A percentile compares a stretch with the other conserved stretches of the same genome.
Evolutionary conservation across 2,888 invertebrate genomes (phyloP).

Genomic region (Eustalomyia histrio): DNA sequence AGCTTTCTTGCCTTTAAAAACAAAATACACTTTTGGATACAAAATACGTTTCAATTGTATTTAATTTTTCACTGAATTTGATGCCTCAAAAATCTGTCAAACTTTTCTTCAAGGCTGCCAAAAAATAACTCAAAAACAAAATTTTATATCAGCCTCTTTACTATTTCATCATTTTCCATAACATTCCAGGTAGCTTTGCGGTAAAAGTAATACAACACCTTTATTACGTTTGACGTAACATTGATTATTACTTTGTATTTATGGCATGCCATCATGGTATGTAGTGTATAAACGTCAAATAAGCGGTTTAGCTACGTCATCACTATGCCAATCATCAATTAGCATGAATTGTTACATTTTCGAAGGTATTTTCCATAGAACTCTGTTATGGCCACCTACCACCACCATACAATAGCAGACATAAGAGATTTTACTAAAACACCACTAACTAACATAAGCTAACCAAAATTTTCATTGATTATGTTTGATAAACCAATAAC

Average conservation of each 20-base stretch:
- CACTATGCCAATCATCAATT: slow-evolving; percentile 77
- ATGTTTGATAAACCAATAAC: slow-evolving; percentile 34
- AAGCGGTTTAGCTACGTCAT: slow-evolving; percentile 54
- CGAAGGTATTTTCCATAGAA: slow-evolving; percentile 53
- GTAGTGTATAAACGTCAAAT: slow-evolving; percentile 11
- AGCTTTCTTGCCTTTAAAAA: too few species aligned
- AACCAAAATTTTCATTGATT: slow-evolving; percentile 10
- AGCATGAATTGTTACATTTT: slow-evolving; percentile 76
- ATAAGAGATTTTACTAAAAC: neutral
- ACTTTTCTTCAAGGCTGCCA: too few species aligned
- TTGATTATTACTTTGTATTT: neutral
- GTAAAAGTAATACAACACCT: slow-evolving; percentile 24
- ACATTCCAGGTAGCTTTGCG: slow-evolving; percentile 9
- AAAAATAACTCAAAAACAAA: neutral
- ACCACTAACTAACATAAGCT: slow-evolving; percentile 8
- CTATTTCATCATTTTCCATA: neutral
- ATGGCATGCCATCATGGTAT: neutral
- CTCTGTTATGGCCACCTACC: neutral
- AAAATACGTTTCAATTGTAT: too few species aligned
- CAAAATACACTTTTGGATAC: too few species aligned
- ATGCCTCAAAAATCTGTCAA: too few species aligned
- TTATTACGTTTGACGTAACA: slow-evolving; percentile 8
- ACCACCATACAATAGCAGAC: too few species aligned
- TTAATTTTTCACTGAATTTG: too few species aligned
- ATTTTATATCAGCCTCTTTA: neutral